Conservation (phyloP, 2,888 invertebrate species). For the Melinaea marsaeus region DNA sequence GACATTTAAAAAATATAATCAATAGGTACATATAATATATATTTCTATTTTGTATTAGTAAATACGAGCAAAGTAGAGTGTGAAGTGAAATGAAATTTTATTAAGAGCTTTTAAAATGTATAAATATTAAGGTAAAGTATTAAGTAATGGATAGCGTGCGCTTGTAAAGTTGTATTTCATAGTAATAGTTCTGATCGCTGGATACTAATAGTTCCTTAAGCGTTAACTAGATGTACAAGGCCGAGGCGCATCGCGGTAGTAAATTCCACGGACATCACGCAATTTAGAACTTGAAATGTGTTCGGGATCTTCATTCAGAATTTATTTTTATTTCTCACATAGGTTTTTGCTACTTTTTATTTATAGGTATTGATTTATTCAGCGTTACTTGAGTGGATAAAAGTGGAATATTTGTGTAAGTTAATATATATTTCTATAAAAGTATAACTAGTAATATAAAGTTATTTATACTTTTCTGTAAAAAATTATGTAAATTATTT, state of each 20-base stretch:
- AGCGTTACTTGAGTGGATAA: not conserved
- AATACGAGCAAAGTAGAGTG: no score
- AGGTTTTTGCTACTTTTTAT: not conserved
- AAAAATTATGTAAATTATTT: no score
- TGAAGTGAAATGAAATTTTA: no score
- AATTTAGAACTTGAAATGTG: slow-evolving; percentile 11
- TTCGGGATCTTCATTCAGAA: slow-evolving; percentile 8
- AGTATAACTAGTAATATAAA: no score
- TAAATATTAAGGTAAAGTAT: no score
- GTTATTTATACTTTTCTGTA: no score
- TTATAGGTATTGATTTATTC: not conserved
- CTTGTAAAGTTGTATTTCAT: slow-evolving; percentile 16
- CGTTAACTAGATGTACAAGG: slow-evolving; percentile 24
- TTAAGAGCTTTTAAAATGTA: no score
- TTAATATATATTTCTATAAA: no score
- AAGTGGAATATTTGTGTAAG: not conserved
- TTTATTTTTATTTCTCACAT: not conserved
- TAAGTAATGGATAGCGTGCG: slow-evolving; percentile 6
- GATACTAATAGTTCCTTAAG: slow-evolving; percentile 27
- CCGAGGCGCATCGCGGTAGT: slow-evolving; percentile 18
- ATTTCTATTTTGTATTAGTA: no score
- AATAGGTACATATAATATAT: no score
- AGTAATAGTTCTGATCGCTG: slow-evolving; percentile 10
- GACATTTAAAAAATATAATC: no score
- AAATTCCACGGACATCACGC: slow-evolving; percentile 19